A percentile compares a stretch with the other conserved stretches of the same genome.
Evolutionary conservation across 2,113 vertebrate genomes (phyloP).

Genomic region (Grammomys dolichurus): DNA sequence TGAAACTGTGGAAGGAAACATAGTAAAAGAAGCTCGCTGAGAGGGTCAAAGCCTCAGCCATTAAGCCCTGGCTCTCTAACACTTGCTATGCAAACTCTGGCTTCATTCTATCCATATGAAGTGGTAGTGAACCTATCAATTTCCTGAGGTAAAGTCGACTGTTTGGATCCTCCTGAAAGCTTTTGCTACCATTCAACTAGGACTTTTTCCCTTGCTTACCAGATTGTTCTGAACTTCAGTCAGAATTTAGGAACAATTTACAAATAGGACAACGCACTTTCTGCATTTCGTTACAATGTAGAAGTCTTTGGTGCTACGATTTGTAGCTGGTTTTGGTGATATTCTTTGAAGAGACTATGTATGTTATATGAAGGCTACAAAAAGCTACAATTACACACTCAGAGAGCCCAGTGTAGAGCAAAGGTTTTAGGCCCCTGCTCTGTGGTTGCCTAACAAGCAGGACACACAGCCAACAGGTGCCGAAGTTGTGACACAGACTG

Average conservation of each 20-base stretch:
- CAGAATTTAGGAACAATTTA: not conserved
- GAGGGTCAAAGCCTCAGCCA: not conserved
- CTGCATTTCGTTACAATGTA: not conserved
- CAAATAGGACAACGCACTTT: not conserved
- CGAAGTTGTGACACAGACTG: not conserved
- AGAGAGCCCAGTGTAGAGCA: not conserved
- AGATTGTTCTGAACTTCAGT: not conserved
- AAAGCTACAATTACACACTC: not conserved
- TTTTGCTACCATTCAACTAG: not conserved
- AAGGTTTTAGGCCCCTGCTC: not conserved
- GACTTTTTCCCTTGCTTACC: not conserved
- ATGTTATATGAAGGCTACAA: not conserved
- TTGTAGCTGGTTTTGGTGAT: not conserved
- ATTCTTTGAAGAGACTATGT: not conserved
- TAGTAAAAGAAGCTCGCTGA: not conserved
- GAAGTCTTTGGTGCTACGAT: not conserved
- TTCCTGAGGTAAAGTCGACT: not conserved
- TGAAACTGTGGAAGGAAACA: slow-evolving; percentile 13
- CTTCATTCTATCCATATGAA: not conserved
- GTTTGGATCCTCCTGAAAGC: not conserved
- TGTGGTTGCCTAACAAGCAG: not conserved
- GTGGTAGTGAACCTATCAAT: not conserved
- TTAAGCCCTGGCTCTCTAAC: not conserved
- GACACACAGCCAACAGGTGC: not conserved
- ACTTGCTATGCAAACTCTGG: not conserved